A percentile compares a stretch with the other conserved stretches of the same genome.
Evolutionary conservation across 2,113 vertebrate species (phyloP).

Genomic region (Morone chrysops): DNA sequence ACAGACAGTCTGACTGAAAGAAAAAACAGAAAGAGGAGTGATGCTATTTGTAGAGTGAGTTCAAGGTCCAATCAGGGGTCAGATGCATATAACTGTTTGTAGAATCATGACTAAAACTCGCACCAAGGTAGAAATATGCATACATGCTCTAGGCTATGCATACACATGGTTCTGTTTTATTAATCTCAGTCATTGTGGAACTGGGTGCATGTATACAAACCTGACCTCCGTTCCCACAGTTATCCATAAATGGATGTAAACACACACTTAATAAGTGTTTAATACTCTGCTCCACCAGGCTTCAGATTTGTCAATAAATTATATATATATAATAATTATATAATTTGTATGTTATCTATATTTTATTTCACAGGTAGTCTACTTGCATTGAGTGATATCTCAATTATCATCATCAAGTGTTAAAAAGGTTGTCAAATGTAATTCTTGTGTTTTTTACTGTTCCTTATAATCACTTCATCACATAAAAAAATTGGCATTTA

Average conservation of each 20-base stretch:
- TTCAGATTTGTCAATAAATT: too few species aligned
- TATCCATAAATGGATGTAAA: too few species aligned
- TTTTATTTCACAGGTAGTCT: too few species aligned
- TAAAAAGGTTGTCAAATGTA: background rate
- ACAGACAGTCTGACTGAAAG: conserved; percentile 28
- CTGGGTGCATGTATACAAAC: too few species aligned
- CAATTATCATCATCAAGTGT: background rate
- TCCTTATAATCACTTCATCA: background rate
- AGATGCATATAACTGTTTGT: background rate
- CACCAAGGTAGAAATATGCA: background rate
- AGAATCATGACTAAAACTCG: background rate
- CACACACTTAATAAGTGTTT: too few species aligned
- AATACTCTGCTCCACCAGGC: too few species aligned
- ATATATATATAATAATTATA: too few species aligned
- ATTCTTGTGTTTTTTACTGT: too few species aligned
- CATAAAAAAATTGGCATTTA: background rate
- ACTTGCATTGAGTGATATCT: background rate
- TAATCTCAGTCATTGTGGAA: background rate
- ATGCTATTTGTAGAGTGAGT: conserved; percentile 27
- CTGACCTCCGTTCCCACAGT: too few species aligned
- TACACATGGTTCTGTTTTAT: background rate
- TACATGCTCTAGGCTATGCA: background rate
- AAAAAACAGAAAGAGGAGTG: conserved; percentile 6
- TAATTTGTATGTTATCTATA: too few species aligned
- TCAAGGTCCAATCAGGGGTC: conserved; percentile 22